Evolutionary conservation across 2,888 invertebrate species (phyloP), one percentile per base, ranked within the genome.

Genomic region (Trachelus troglodyta): DNA sequence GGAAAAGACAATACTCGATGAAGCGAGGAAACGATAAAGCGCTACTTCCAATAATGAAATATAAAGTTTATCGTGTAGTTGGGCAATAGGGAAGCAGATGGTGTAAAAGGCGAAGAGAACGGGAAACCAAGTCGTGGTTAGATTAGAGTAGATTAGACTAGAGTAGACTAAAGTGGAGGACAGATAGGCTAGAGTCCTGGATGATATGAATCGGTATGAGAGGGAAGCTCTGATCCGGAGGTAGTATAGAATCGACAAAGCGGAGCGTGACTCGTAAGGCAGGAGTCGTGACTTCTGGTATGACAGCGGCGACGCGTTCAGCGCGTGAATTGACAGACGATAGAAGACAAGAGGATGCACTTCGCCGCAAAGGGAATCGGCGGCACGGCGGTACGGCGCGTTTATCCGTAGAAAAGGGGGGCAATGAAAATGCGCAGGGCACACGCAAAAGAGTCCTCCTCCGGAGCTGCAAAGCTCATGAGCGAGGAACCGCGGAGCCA

Each of bases 401-500:
- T 87, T 87, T 87, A 86, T 88, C 87, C 83, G 87, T 85, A 82
- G 82, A 87, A 83, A 80, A 85, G 87, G 88, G 87, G 87, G 86
- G 85, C 85, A 78, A 85, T 82, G 87, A 89, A 89, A 89, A 89
- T 88, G 88, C 89, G 89, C 88, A 89, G 89, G 89, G 88, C 89
- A 88, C 86, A 86, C 86, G 88, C 86, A 88, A 85, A 84, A 85
- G 84, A 83, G 85, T 85, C 82, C 84, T 85, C 82, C 84, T 85
- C 86, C 84, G 87, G 86, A 82, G 86, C 87, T 85, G 88, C 83
- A 83, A 84, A 85, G 88, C 87, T 85, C 88, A 85, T 85, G 87
- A 87, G 85, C 81, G 83, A 79, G 84, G 83, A 83, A 86, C 83
- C 79, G 79, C 79, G 79, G 76, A 73, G 77, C 93, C 93, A 94